Evolutionary conservation across 2,888 invertebrate genomes (phyloP).

Genomic region (Iphiclides podalirius): DNA sequence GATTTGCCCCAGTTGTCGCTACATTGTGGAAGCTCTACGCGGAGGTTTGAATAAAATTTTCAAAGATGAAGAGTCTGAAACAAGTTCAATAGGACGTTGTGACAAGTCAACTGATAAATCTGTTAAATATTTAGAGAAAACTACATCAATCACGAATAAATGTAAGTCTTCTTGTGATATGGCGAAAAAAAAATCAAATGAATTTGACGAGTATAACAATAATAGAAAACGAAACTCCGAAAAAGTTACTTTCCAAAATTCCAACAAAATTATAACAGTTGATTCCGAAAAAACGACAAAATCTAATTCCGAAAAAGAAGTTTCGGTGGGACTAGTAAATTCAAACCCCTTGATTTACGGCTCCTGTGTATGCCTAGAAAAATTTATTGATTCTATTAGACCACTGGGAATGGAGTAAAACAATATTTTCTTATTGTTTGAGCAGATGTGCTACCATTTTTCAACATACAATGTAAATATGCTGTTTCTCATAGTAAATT

Average conservation of each 20-base stretch:
- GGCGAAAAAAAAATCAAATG: conserved; percentile 23
- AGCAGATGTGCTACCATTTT: background rate
- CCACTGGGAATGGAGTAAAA: conserved; percentile 35
- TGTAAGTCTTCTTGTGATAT: conserved; percentile 16
- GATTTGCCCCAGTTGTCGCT: conserved; percentile 48
- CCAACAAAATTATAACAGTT: background rate
- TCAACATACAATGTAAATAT: background rate
- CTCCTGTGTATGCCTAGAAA: conserved; percentile 45
- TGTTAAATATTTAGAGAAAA: conserved; percentile 33
- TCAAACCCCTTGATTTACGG: conserved; percentile 17
- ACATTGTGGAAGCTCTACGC: conserved; percentile 42
- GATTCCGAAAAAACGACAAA: background rate
- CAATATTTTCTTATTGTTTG: background rate
- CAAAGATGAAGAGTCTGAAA: conserved; percentile 56
- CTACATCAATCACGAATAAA: conserved; percentile 38
- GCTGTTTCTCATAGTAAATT: background rate
- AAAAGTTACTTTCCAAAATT: conserved; percentile 37
- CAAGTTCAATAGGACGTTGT: conserved; percentile 32
- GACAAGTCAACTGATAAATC: conserved; percentile 45
- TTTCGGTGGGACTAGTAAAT: background rate
- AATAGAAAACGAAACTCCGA: conserved; percentile 29
- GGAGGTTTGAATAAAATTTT: conserved; percentile 37
- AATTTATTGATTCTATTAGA: conserved; percentile 53
- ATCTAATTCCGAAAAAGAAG: background rate
- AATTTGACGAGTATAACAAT: conserved; percentile 18